phyloP scores from a whole-genome alignment of 1,140 invertebrate species.

The Thaumatotibia leucotreta region DNA sequence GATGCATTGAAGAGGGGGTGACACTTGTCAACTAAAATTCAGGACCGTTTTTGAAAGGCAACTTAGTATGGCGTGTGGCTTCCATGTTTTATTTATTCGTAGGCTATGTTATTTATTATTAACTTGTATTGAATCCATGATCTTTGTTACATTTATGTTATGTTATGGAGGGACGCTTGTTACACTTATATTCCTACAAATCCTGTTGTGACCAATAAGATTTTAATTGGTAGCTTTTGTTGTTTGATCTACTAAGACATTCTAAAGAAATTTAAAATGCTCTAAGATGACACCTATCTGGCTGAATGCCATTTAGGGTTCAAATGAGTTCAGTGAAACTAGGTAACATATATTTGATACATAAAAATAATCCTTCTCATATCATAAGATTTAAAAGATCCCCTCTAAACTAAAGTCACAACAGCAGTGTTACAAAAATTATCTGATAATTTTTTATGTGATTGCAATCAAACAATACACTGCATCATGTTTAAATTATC shows the following conservation, averaged over 20 bases:
- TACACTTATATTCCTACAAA: not conserved
- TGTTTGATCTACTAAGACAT: not conserved
- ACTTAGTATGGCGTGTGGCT: too few species aligned
- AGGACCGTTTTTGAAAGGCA: too few species aligned
- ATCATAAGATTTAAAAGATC: not conserved
- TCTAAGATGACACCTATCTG: not conserved
- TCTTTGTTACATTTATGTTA: too few species aligned
- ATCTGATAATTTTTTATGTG: not conserved
- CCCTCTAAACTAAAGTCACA: not conserved
- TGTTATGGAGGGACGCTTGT: too few species aligned
- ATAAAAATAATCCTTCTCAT: not conserved
- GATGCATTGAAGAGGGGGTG: too few species aligned
- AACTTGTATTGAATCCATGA: too few species aligned
- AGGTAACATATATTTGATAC: not conserved
- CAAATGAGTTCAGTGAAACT: slow-evolving; percentile 5
- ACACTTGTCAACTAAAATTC: too few species aligned
- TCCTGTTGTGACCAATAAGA: not conserved
- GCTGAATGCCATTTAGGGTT: not conserved
- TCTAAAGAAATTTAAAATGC: not conserved
- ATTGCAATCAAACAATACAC: not conserved
- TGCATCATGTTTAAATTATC: not conserved
- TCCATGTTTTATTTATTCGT: too few species aligned
- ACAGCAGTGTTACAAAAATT: too few species aligned
- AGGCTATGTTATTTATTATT: too few species aligned
- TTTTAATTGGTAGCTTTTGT: not conserved